A percentile compares a stretch with the other conserved stretches of the same genome.
Evolutionary conservation across 2,797 vertebrate genomes (phyloP).

Genomic region (Eospalax fontanierii): DNA sequence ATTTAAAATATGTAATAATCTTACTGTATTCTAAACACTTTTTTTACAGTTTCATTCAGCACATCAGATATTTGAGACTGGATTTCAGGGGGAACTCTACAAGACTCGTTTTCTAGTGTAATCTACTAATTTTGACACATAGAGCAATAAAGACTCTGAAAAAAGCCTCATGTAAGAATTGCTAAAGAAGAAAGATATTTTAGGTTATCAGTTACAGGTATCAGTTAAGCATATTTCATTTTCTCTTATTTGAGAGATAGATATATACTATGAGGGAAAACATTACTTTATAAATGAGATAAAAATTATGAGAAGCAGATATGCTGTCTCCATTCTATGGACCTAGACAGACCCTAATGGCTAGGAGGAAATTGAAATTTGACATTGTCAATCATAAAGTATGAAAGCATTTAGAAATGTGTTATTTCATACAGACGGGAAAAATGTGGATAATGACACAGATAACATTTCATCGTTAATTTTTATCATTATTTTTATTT

Average conservation of each 20-base stretch:
- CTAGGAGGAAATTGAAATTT: conserved; percentile 29
- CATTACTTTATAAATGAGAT: background rate
- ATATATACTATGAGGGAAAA: background rate
- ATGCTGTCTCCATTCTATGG: background rate
- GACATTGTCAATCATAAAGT: background rate
- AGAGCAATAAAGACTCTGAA: background rate
- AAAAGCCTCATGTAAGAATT: background rate
- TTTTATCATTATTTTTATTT: too few species aligned
- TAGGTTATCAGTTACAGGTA: background rate
- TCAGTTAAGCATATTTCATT: background rate
- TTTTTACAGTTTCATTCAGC: background rate
- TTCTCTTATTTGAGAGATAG: background rate
- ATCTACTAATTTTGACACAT: background rate
- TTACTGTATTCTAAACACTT: background rate
- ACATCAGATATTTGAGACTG: background rate
- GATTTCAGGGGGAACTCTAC: background rate
- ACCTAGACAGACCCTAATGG: background rate
- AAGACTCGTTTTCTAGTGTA: background rate
- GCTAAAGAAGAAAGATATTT: background rate
- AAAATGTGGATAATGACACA: background rate
- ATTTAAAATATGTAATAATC: background rate
- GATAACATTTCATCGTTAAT: conserved; percentile 1
- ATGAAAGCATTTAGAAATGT: conserved; percentile 13
- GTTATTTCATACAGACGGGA: background rate
- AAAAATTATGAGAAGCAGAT: background rate